Evolutionary conservation across 2,113 vertebrate species (phyloP), one percentile per base, ranked within the genome.

Genomic region (Tringa solitaria): DNA sequence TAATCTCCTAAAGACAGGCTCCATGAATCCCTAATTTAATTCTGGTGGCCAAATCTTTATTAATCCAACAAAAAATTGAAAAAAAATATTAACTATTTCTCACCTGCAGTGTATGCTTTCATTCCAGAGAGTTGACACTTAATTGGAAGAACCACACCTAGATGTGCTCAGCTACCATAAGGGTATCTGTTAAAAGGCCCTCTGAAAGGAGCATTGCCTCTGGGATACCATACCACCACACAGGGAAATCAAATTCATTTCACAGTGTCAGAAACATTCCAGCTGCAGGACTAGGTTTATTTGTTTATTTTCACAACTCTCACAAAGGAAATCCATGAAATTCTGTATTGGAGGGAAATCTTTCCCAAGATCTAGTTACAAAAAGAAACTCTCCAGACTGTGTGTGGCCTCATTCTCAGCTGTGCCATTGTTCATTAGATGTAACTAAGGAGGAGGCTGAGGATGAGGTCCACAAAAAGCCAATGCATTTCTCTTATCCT

Each of bases 381-480:
- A 95, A 94, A 92, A 95, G 88, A 90, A 92, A 67, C 77, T 67
- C 78, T 85, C 24, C 61, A 84, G 68, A 72, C 90, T 96, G 94
- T 94, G 95, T 96, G 90, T 96, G 96, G 96, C 61, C 96, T 87
- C 89, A 75, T 94, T 94, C 96, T 92, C 96, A 96, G 92, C 94
- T 96, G 92, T 73, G 87, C 90, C 92, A 90, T 92, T 95, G 95
- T 96, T 94, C 92, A 50, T 84, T 89, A 89, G 94, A 90, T 95
- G 80, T 75, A 93, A 87, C 80, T 56, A 87, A 94, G 89, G 86
- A 96, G 83, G 60, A 86, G 84, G 70, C 92, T 92, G 56, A 95
- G 75, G 95, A 90, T 80, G 90, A 88, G 83, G 69, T 78, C 76
- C 73, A 41, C 86, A 72, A 89, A 96, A 92, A 90, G 35, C 80